Percentiles rank a stretch among this genome's conserved stretches.
Evolutionary conservation across 1,140 invertebrate species (phyloP).

Genomic region (Olivierus martensii): DNA sequence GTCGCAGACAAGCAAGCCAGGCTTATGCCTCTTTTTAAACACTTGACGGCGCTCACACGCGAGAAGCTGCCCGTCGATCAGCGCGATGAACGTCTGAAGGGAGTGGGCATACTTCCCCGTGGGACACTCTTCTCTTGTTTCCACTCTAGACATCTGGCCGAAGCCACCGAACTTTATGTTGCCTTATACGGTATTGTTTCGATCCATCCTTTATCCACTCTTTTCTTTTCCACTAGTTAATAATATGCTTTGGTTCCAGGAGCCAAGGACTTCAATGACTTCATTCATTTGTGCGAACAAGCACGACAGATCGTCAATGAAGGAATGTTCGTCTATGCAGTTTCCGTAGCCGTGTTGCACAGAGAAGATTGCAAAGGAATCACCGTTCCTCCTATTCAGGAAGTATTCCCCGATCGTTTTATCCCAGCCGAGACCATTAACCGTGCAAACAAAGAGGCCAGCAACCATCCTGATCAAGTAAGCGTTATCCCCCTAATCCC

Average conservation of each 20-base stretch:
- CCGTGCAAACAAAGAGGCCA: conserved; percentile 20
- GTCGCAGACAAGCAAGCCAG: conserved; percentile 11
- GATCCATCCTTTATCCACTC: neutral
- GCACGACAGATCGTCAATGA: conserved; percentile 11
- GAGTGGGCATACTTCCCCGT: conserved; percentile 7
- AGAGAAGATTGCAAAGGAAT: conserved; percentile 11
- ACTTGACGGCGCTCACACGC: conserved; percentile 5
- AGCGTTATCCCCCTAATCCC: neutral
- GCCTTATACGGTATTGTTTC: conserved; percentile 1
- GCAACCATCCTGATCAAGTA: conserved; percentile 26
- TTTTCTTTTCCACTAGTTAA: neutral
- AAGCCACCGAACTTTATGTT: conserved; percentile 9
- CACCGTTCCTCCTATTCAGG: conserved; percentile 9
- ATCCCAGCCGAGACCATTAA: conserved; percentile 11
- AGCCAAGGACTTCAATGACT: conserved; percentile 11
- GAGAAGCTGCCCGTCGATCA: conserved; percentile 6
- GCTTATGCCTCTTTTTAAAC: conserved; percentile 11
- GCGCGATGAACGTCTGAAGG: conserved; percentile 5
- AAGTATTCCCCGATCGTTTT: conserved; percentile 13
- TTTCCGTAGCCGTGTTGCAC: conserved; percentile 11
- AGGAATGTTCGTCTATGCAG: conserved; percentile 10
- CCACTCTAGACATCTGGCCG: conserved; percentile 8
- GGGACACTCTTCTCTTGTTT: conserved; percentile 11
- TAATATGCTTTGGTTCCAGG: neutral
- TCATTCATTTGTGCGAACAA: conserved; percentile 9